These are phyloP conservation scores for Leptinotarsa undecemlineata DNA, from an alignment of 1,140 invertebrate genomes.

Conservation along the genomic window DNA sequence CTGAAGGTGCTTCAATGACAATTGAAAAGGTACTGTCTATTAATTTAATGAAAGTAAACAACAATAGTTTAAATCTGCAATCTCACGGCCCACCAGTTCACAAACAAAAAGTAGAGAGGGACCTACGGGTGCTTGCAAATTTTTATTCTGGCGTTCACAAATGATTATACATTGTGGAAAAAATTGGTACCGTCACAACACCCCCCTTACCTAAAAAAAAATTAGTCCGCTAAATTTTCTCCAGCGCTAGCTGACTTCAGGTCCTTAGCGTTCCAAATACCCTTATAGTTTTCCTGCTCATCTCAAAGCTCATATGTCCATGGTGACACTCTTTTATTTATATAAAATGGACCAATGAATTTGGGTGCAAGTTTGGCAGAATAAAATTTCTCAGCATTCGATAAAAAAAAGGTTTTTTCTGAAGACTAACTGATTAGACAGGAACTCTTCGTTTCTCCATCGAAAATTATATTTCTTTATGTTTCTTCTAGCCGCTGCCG, in stretches of 20 bases:
- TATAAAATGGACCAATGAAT: too few species aligned
- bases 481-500: not conserved
- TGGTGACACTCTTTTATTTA: slow-evolving; percentile 18
- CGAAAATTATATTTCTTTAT: slow-evolving; percentile 12
- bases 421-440: slow-evolving; percentile 4
- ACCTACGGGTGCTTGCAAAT: too few species aligned
- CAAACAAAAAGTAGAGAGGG: too few species aligned
- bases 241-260: too few species aligned
- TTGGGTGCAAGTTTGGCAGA: slow-evolving; percentile 23
- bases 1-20: too few species aligned
- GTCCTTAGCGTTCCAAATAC: slow-evolving; percentile 17
- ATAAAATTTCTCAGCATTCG: slow-evolving; percentile 22
- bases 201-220: slow-evolving; percentile 5
- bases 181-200: not conserved
- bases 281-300: not conserved
- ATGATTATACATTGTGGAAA: too few species aligned
- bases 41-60: too few species aligned
- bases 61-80: too few species aligned
- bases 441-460: slow-evolving; percentile 7
- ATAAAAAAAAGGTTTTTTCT: slow-evolving; percentile 23
- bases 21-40: too few species aligned
- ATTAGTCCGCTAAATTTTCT: not conserved
- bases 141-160: too few species aligned
- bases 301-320: slow-evolving; percentile 21
- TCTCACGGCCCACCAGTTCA: too few species aligned